Conservation (phyloP, 2,797 vertebrate species). For the Poecilia gillii region DNA sequence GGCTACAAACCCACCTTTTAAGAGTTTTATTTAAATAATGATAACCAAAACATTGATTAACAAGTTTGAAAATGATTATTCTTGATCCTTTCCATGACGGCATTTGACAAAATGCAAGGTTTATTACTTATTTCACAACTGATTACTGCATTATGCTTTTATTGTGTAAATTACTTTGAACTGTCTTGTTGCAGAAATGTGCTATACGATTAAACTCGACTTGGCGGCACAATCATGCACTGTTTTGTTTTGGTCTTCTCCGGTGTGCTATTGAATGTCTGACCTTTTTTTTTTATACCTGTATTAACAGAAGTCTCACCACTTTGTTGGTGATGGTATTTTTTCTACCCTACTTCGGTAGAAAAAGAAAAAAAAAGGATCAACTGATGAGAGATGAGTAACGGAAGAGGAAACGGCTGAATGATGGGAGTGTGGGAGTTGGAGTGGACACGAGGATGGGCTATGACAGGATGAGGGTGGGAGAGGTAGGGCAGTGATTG, state of each 20-base stretch:
- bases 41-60: too few species aligned
- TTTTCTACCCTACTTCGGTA: background rate
- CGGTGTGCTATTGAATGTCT: background rate
- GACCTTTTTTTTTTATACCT: background rate
- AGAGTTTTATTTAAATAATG: too few species aligned
- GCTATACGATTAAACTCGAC: background rate
- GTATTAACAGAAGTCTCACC: conserved; percentile 2
- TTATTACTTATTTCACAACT: too few species aligned
- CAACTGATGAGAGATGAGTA: conserved; percentile 45
- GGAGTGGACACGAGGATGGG: conserved; percentile 29
- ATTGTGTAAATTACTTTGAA: too few species aligned
- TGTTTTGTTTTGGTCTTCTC: background rate
- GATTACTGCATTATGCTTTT: too few species aligned
- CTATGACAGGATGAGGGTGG: conserved; percentile 41
- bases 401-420: conserved; percentile 50
- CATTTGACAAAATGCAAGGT: too few species aligned
- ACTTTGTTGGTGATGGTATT: background rate
- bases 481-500: conserved; percentile 29
- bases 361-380: conserved; percentile 32
- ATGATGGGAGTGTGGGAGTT: conserved; percentile 67
- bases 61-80: too few species aligned
- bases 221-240: background rate
- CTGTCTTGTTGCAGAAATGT: too few species aligned
- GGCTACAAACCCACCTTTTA: too few species aligned
- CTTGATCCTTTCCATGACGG: too few species aligned